phyloP scores from a whole-genome alignment of 2,797 vertebrate species.

The Cheirogaleus major region DNA sequence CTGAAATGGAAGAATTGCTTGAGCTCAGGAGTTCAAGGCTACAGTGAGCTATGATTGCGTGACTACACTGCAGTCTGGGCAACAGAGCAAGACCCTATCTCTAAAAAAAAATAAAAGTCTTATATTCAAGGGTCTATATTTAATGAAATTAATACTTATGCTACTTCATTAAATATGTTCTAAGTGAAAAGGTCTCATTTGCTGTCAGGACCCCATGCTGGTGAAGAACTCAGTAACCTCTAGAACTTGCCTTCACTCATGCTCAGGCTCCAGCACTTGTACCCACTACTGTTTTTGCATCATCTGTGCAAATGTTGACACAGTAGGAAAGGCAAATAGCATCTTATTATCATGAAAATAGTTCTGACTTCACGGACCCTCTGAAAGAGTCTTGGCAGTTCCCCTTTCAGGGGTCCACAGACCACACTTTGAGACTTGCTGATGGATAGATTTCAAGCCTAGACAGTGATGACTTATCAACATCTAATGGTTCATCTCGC shows the following conservation, averaged over 20 bases:
- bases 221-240: too few relatives aligned
- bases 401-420: neutral
- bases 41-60: too few relatives aligned
- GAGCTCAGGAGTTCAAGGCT: too few relatives aligned
- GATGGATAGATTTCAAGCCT: neutral
- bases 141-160: neutral
- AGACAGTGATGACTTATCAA: neutral
- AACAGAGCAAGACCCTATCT: neutral
- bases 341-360: neutral
- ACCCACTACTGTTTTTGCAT: neutral
- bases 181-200: neutral
- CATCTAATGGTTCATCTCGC: neutral
- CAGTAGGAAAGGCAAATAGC: neutral
- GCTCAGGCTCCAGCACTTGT: neutral
- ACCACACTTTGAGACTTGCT: neutral
- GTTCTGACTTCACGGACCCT: neutral
- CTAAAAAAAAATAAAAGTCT: neutral
- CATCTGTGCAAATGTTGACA: neutral
- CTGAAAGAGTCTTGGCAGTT: neutral
- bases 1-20: too few relatives aligned
- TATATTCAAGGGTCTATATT: neutral
- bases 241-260: rapidly evolving
- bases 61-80: too few relatives aligned
- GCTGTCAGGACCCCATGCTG: neutral
- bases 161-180: neutral